Evolutionary conservation across 1,140 invertebrate genomes (phyloP), one percentile per base, ranked within the genome.

Genomic region (Limonius californicus): DNA sequence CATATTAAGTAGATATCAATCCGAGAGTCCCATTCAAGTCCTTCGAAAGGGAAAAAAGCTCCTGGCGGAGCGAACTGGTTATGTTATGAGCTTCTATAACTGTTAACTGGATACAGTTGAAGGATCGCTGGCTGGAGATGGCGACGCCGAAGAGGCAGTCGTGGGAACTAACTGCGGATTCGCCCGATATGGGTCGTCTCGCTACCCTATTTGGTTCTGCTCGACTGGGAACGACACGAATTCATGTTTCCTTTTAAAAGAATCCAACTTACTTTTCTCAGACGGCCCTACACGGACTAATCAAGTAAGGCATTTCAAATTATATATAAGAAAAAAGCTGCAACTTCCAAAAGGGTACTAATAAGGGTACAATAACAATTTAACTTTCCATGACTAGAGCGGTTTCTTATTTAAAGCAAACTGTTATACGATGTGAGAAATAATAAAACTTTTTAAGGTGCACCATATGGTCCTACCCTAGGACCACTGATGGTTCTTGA

Each of bases 1-100:
- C 45, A 50, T 50, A 50, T 50, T 50, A 50, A 50, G 16, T 21
- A 2, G 45, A 18, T 50, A 50, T 50, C 45, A 50, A 50, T 50
- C 45, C 45, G 19, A 19, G 16, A 50, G 45, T 19, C 45, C 16
- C 45, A 50, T 50, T 50, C 45, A 50, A 50, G 16, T 50, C 20
- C 45, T 50, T 50, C 16, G 14, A 50, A 50, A 50, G 45, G 45
- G 45, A 50, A 50, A 50, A 18, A 21, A 50, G 45, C 45, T 50
- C 20, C 23, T 27, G 3, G 18, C 9, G 16, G 14, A 50, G 4
- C 14, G 16, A 50, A 50, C 45, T 50, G 45, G 45, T 50, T 50
- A 50, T 50, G 45, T 39, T 39, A 39, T 39, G 35, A 14, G 35
- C n/a, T 39, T 39, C 35, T 39, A 50, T 50, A 50, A 50, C 45